Base-by-base conservation (phyloP, 2,888 invertebrate species). In the Sarcophaga subvicina region DNA sequence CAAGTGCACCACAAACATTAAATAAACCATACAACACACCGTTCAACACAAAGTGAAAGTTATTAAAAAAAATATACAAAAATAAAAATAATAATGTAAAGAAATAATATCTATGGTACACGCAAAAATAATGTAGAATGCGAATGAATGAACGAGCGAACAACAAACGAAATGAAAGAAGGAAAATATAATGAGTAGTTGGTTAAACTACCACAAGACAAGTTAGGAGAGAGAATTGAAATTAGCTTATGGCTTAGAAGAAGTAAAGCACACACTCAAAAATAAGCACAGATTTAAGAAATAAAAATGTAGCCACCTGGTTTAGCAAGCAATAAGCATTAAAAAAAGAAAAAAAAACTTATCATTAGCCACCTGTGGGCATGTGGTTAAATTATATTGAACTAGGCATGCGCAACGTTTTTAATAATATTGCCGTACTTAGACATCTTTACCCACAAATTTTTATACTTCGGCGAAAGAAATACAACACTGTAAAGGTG, bases 111-210 rank as follows among this genome's bases (percentile, higher is more conserved):
- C 63, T 75, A 83, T 77, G 76, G 69, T 77, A 84, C 81, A 87
- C 86, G 83, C 83, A 87, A 87, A 87, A 87, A 79, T 79, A 79
- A 59, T 86, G 81, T 84, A 87, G 83, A 87, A 87, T 80, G 75
- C 80, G 78, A 87, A 70, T 64, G 80, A 77, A 69, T 37, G 45
- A 66, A 62, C 8, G 63, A 70, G 63, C 69, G 59, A 82, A 45
- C 60, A 64, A 63, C 60, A 64, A 63, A 76, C 76, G 82, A 76
- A 76, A 64, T 70, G 59, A 71, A 77, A 77, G 81, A 81, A 70
- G 70, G 47, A 77, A 83, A 83, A 71, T 76, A 71, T 64, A 82
- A 77, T 66, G 22, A 77, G 71, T 71, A 59, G 25, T 60, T 82
- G 60, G 22, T 64, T 82, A 82, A 70, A 76, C 76, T 64, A 64